Evolutionary conservation across 2,113 vertebrate species (phyloP), one percentile per base, ranked within the genome.

Genomic region (Picathartes gymnocephalus): DNA sequence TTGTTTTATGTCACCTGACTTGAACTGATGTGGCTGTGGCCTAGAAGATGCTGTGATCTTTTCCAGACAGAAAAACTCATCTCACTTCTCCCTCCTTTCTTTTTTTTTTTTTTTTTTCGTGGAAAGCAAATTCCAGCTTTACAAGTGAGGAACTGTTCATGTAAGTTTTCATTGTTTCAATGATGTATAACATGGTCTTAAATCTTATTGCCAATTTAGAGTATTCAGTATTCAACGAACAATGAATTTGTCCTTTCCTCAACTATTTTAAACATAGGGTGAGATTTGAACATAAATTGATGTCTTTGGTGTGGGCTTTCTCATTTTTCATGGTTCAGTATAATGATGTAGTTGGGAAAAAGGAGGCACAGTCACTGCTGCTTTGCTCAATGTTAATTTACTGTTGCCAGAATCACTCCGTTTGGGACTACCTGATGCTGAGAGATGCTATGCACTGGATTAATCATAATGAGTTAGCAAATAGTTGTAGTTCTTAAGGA

Each of bases 1-100:
- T 74, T 93, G 7, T 47, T 92, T 87, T 62, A 39, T 44, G 18
- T 50, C 24, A 19, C 10, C 16, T 68, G 37, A 61, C 13, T 70
- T 66, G 65, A 81, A 50, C 10, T 54, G 27, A 11, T 62, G 25
- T 81, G 31, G 22, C 25, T 77, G 35, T 73, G 80, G 33, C 33
- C 31, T 50, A 50, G 73, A 72, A 78, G 28, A 31, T 81, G 15
- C 45, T 74, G 23, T 81, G 17, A 30, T 73, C 20, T 62, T 84
- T 81, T 84, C 42, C 37, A 31, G 37, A n/a, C 7, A 40, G 19
- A 73, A 89, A 64, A 86, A 56, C 10, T 72, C 35, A 4, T 2
- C 12, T 66, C 13, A 6, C 9, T 65, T 30, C 4, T 1, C 1
- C 4, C 6, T 14, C 5, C 4, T 3, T 6, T 11, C 7, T 3